Evolutionary conservation across 2,113 vertebrate genomes (phyloP).

Genomic region (Oreotrochilus melanogaster): DNA sequence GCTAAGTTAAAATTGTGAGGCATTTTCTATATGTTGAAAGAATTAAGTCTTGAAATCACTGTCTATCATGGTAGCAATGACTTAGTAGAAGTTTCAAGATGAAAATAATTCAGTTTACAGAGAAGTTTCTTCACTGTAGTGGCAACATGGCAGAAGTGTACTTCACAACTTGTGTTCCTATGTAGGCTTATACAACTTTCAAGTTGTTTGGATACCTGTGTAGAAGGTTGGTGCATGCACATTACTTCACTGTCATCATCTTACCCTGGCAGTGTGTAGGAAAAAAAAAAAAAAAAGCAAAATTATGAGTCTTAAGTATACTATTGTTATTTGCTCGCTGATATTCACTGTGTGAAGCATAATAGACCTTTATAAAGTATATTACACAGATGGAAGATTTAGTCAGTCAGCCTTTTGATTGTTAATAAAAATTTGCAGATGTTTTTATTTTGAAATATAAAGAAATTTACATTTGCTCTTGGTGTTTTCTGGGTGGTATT

Average conservation of each 20-base stretch:
- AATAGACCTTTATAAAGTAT: neutral
- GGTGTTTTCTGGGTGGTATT: neutral
- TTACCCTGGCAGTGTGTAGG: neutral
- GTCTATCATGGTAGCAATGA: neutral
- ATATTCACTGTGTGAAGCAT: neutral
- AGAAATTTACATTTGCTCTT: accelerated
- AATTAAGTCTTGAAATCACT: neutral
- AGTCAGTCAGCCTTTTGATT: neutral
- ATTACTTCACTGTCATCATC: neutral
- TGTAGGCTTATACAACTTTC: neutral
- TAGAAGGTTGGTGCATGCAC: neutral
- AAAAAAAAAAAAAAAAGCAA: neutral
- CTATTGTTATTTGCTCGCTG: neutral
- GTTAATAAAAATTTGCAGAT: neutral
- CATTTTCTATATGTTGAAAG: neutral
- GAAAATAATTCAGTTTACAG: neutral
- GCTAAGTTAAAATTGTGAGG: neutral
- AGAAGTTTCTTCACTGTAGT: neutral
- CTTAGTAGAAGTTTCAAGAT: neutral
- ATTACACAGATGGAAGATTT: neutral
- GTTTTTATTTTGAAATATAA: neutral
- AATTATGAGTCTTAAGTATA: neutral
- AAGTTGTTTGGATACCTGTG: neutral
- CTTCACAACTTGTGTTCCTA: accelerated
- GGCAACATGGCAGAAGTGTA: neutral